Evolutionary conservation across 2,888 invertebrate genomes (phyloP).

Genomic region (Zygogramma bicolorata): DNA sequence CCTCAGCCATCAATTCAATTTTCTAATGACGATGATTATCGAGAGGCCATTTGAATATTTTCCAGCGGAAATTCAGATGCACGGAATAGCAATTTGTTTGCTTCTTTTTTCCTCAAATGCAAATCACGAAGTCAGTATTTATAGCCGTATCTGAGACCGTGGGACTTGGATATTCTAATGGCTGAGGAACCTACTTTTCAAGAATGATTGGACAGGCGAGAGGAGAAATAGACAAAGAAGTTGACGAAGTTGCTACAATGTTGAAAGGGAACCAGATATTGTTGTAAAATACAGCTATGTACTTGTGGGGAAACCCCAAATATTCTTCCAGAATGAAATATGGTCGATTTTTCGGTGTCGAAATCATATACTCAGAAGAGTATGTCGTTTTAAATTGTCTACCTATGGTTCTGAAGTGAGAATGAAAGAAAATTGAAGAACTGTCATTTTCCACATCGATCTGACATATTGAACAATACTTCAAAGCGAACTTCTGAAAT

Average conservation of each 20-base stretch:
- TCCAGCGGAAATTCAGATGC: conserved; percentile 49
- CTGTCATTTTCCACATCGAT: too few relatives aligned
- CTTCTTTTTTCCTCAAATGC: conserved; percentile 46
- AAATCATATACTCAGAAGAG: too few relatives aligned
- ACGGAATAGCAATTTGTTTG: conserved; percentile 56
- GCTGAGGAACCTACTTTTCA: conserved; percentile 10
- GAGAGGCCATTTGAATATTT: conserved; percentile 46
- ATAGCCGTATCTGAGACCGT: conserved; percentile 44
- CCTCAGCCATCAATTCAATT: conserved; percentile 28
- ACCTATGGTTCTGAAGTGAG: too few relatives aligned
- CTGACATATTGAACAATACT: too few relatives aligned
- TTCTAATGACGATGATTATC: conserved; percentile 48
- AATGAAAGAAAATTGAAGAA: too few relatives aligned
- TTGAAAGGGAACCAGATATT: neutral
- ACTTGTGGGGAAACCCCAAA: too few relatives aligned
- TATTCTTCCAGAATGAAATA: too few relatives aligned
- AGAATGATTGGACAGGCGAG: conserved; percentile 6
- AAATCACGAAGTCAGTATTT: conserved; percentile 51
- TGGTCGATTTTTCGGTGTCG: too few relatives aligned
- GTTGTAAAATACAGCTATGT: too few relatives aligned
- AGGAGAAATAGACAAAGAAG: neutral
- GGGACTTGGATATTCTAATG: conserved; percentile 38
- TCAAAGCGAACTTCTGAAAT: too few relatives aligned
- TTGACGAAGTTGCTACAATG: neutral
- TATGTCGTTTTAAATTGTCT: too few relatives aligned